Base-by-base conservation (phyloP, 2,888 invertebrate species). In the Sesia bembeciformis region DNA sequence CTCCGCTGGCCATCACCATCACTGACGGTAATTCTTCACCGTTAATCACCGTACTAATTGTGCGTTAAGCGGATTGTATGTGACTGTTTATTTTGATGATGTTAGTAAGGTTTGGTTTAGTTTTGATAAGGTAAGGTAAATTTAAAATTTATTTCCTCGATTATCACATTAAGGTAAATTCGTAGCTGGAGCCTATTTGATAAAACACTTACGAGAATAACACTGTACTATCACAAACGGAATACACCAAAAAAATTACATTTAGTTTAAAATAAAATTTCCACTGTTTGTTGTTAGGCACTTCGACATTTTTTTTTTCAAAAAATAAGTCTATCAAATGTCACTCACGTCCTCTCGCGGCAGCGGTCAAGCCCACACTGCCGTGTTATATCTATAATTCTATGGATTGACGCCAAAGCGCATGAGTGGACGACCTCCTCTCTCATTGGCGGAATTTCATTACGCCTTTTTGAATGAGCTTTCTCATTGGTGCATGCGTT, bases 1-100 rank as follows among this genome's bases (percentile, higher is more conserved):
- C 84, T 5, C 85, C 83, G 68, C 84, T 87, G 70, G 89, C 89
- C 89, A 89, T 89, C 78, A 89, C 89, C 88, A 89, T 89, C 77
- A 74, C 86, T 81, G 78, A 74, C 63, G 58, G 52, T 57, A 55
- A 60, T 23, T 70, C 67, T 57, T 69, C 70, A 68, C 72, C 64
- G 68, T 67, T 67, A 67, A 68, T 66, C 71, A 72, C 67, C 59
- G 65, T 65, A 46, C 46, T 46, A 23, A 8, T 23, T 23, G 23
- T 7, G 4, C 46, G 7, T 3, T 23, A 7, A 23, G 46, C n/a
- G 6, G 46, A 8, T 46, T 46, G 46, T 57, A 42, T 59, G 49
- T 53, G 59, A 57, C 53, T 52, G 42, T 54, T 52, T 52, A 39
- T 41, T 54, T 54, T 51, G 49, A 41, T 52, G 52, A 42, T 57